These are phyloP conservation scores for Pseudochaenichthys georgianus DNA, from an alignment of 2,797 vertebrate species.

Conservation along the genomic window DNA sequence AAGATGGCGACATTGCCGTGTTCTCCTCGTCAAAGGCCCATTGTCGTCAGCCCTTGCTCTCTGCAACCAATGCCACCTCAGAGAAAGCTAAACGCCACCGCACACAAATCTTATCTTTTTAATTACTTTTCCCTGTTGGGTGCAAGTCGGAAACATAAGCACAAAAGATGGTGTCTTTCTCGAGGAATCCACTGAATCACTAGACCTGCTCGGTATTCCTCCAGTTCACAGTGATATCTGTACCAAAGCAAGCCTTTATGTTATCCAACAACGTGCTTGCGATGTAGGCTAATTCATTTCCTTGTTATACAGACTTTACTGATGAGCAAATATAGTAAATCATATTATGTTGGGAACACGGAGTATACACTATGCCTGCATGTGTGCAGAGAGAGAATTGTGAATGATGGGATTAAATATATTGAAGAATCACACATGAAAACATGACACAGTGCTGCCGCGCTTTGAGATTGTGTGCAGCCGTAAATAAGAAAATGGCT, in stretches of 20 bases:
- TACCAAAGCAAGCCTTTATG: conserved; percentile 27
- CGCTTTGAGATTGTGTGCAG: conserved; percentile 24
- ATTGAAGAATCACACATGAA: conserved; percentile 48
- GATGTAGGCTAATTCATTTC: conserved; percentile 35
- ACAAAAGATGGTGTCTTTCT: conserved; percentile 57
- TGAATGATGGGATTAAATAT: conserved; percentile 66
- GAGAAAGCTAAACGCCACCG: conserved; percentile 50
- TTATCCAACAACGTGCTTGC: conserved; percentile 26
- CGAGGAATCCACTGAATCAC: conserved; percentile 48
- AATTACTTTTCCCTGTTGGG: conserved; percentile 76
- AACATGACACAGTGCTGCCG: conserved; percentile 43
- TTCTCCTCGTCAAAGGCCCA: conserved; percentile 75
- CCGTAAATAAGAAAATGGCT: conserved; percentile 44
- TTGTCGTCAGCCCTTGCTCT: conserved; percentile 79
- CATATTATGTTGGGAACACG: conserved; percentile 16
- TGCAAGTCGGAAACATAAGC: conserved; percentile 66
- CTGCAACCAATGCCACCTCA: conserved; percentile 70
- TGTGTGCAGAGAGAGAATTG: conserved; percentile 29
- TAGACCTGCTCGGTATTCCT: conserved; percentile 32
- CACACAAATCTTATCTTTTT: conserved; percentile 81
- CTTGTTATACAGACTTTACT: conserved; percentile 19
- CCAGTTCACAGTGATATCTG: conserved; percentile 38
- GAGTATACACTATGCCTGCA: conserved; percentile 11
- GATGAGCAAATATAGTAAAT: conserved; percentile 34
- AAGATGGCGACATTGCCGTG: conserved; percentile 83